Conservation (phyloP, 1,140 invertebrate genomes). For the Spodoptera frugiperda region DNA sequence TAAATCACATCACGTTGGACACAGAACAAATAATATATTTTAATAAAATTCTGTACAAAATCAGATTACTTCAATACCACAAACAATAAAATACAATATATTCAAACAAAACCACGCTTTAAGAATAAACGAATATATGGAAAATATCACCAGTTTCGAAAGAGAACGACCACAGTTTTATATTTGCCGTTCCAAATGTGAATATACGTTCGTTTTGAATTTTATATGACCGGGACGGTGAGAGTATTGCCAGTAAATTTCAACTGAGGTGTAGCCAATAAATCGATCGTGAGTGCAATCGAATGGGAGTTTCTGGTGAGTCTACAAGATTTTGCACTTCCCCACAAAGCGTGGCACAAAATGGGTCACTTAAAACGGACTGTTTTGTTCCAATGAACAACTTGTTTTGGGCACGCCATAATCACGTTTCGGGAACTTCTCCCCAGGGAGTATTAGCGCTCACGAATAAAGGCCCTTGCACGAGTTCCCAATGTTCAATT, state of each 20-base stretch:
- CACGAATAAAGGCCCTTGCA: not conserved
- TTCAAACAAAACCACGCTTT: not conserved
- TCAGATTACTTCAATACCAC: too few species aligned
- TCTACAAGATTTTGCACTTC: conserved; percentile 49
- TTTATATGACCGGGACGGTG: conserved; percentile 18
- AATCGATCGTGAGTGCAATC: conserved; percentile 34
- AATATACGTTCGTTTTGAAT: conserved; percentile 33
- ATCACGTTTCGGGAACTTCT: conserved; percentile 5
- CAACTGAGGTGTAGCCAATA: conserved; percentile 38
- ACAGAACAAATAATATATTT: too few species aligned
- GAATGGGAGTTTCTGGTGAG: conserved; percentile 15
- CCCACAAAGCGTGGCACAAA: conserved; percentile 37
- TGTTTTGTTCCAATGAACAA: conserved; percentile 33
- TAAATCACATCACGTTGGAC: too few species aligned
- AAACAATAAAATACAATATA: not conserved
- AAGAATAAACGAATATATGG: not conserved
- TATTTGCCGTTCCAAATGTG: not conserved
- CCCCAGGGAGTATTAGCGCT: conserved; percentile 18
- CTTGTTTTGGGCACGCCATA: conserved; percentile 36
- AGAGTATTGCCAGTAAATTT: conserved; percentile 34
- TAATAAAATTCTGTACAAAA: too few species aligned
- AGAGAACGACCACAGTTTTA: conserved; percentile 2
- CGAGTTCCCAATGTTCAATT: conserved; percentile 9
- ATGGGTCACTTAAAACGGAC: conserved; percentile 43
- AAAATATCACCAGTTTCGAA: not conserved